Evolutionary conservation across 1,140 invertebrate species (phyloP), one percentile per base, ranked within the genome.

Genomic region (Caenorhabditis tropicalis): DNA sequence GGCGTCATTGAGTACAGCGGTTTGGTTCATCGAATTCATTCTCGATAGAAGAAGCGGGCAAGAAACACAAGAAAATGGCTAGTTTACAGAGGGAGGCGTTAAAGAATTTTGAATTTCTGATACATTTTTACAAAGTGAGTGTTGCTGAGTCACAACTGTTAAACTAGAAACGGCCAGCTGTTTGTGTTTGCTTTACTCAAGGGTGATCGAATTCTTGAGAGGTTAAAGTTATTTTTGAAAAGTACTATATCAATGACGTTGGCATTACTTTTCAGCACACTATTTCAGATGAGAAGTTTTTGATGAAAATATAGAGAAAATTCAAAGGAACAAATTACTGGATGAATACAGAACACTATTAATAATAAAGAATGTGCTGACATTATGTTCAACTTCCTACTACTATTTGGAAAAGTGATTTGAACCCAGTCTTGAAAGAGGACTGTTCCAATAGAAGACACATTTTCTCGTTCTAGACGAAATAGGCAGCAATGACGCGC

Each of bases 21-120:
- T 74, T 74, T 74, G 65, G 36, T 74, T 74, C 65, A 74, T 74
- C 19, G 65, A 74, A 74, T 43, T 74, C 36, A 74, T 43, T 74
- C 36, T 74, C 65, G 65, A 36, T 31, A 19, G 65, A 15, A 43
- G 65, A 74, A 74, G 36, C 12, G n/a, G 49, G 7, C 15, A n/a
- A 7, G 49, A 46, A 46, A 46, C 43, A 46, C 9, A 21, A 2
- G 7, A 21, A 27, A 56, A 56, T 27, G 33, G 65, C 36, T 74
- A 43, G 65, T 74, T 74, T 74, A 43, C 36, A 36, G n/a, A n/a
- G 36, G n/a, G 29, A 65, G n/a, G 27, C 53, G 19, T 33, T n/a
- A 56, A 10, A 65, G 58, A 33, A 36, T 65, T 58, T 65, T 5
- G 58, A 65, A 65, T 33, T 65, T 65, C 58, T 36, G 58, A 33